These are phyloP conservation scores for Sciurus vulgaris DNA, from an alignment of 2,797 vertebrate species.

Conservation along the genomic window DNA sequence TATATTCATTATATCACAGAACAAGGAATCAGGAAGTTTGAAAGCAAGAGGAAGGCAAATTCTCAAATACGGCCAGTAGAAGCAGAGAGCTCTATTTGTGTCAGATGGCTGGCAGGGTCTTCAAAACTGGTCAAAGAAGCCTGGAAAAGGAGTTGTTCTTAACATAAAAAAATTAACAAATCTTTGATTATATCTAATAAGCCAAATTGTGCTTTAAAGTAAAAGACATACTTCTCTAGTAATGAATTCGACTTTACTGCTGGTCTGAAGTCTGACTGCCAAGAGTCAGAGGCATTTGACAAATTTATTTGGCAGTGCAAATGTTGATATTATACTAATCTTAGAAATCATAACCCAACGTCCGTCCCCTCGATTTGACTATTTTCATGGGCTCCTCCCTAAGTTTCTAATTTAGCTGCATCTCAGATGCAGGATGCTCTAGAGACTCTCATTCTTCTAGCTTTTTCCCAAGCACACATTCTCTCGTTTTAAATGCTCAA, in stretches of 20 bases:
- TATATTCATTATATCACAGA: background rate
- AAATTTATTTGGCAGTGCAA: slow-evolving; percentile 67
- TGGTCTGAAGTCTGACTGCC: slow-evolving; percentile 58
- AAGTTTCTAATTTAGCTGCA: slow-evolving; percentile 10
- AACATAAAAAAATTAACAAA: background rate
- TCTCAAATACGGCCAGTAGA: background rate
- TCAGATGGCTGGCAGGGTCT: background rate
- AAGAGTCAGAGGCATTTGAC: slow-evolving; percentile 55
- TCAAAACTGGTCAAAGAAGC: background rate
- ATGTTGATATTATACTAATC: slow-evolving; percentile 62
- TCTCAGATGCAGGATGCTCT: background rate
- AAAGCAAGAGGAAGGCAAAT: background rate
- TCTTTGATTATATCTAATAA: slow-evolving; percentile 12
- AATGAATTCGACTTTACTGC: slow-evolving; percentile 59
- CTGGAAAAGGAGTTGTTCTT: slow-evolving; percentile 9
- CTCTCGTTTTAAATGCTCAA: slow-evolving; percentile 35
- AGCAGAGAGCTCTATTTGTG: background rate
- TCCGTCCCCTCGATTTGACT: background rate
- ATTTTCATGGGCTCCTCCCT: slow-evolving; percentile 29
- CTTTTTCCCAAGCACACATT: background rate
- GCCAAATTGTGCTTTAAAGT: slow-evolving; percentile 65
- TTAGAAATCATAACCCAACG: slow-evolving; percentile 64
- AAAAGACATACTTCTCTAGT: slow-evolving; percentile 62
- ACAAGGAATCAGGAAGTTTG: background rate
- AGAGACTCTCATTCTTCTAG: background rate